These are phyloP conservation scores for Sebastes matsubarae DNA, from an alignment of 2,797 vertebrate species.

Conservation along the genomic window DNA sequence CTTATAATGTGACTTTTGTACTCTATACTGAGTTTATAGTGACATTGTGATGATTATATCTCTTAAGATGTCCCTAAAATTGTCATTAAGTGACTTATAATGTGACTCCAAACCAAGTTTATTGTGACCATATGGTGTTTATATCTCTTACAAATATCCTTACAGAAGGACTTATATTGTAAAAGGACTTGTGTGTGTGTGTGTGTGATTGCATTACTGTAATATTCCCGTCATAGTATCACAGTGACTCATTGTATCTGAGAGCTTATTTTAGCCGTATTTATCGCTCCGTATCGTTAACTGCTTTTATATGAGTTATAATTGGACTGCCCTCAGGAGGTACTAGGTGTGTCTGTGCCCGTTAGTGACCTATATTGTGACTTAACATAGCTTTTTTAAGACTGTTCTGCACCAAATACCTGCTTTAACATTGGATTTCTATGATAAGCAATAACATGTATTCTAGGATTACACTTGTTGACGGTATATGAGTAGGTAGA, in stretches of 20 bases:
- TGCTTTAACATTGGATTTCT: neutral
- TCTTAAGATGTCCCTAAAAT: neutral
- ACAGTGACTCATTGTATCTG: neutral
- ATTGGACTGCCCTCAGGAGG: neutral
- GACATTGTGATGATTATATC: neutral
- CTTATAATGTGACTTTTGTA: no score
- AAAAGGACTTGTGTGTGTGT: no score
- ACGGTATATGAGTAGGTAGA: no score
- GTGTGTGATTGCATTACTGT: neutral
- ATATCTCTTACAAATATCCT: no score
- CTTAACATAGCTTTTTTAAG: neutral
- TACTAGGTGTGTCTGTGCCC: slow-evolving; percentile 9
- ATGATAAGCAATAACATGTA: no score
- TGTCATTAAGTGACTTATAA: neutral
- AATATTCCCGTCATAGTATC: neutral
- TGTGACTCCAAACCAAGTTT: neutral
- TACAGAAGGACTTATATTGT: no score
- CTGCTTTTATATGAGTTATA: neutral
- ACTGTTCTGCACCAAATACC: neutral
- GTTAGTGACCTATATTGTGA: neutral
- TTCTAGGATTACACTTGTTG: neutral
- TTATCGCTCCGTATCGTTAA: neutral
- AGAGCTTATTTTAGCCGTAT: neutral
- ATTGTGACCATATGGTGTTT: no score
- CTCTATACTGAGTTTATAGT: neutral